Conservation (phyloP, 2,888 invertebrate species). For the Caenorhabditis sp. region DNA sequence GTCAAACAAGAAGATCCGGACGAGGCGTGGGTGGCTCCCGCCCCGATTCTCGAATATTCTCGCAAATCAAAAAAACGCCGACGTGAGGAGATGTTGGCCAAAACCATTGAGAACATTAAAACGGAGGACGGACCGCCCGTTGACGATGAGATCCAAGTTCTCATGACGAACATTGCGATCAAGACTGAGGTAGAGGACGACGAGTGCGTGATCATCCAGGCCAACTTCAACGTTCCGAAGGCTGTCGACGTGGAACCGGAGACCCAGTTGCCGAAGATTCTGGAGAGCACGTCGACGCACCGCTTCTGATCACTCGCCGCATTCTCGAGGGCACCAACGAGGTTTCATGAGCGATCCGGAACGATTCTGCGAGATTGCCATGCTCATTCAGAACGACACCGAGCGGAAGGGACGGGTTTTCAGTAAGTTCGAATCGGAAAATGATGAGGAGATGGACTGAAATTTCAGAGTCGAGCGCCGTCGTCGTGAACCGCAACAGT, state of each 20-base stretch:
- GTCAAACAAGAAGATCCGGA: constrained; percentile 1
- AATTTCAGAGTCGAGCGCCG: constrained; percentile 11
- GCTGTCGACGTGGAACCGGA: constrained; percentile 3
- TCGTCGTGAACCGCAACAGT: not conserved
- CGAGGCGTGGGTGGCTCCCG: constrained; percentile 3
- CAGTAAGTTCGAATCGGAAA: constrained; percentile 25
- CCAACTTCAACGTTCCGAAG: not conserved
- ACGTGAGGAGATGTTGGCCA: no score
- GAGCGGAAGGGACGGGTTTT: constrained; percentile 15
- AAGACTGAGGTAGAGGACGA: not conserved
- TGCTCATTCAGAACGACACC: not conserved
- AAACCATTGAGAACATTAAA: not conserved
- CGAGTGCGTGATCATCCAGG: not conserved
- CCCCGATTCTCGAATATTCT: constrained; percentile 1
- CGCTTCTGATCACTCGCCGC: no score
- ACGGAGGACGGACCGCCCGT: not conserved
- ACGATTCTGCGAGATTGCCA: not conserved
- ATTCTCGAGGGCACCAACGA: constrained; percentile 1
- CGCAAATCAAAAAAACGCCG: constrained; percentile 28
- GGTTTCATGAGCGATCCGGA: constrained; percentile 26
- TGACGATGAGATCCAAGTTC: not conserved
- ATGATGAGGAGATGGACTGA: not conserved
- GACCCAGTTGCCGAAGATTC: not conserved
- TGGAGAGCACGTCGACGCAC: no score
- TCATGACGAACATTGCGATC: constrained; percentile 1